Percentiles rank a stretch among this genome's conserved stretches.
phyloP scores from a whole-genome alignment of 1,140 invertebrate genomes.

The Alviniconcha marisindica region DNA sequence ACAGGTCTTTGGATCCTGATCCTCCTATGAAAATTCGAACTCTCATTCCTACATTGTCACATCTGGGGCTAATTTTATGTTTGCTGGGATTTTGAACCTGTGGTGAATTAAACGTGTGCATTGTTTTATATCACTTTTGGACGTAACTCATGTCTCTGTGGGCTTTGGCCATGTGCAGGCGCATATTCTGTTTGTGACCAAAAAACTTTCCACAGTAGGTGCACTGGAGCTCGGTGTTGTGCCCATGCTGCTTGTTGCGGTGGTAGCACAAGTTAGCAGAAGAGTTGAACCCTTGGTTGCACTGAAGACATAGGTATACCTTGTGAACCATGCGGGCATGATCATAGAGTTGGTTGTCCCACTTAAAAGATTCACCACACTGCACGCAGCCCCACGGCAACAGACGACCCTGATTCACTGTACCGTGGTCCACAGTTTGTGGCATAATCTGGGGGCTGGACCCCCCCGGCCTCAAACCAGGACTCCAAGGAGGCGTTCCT shows the following conservation, averaged over 20 bases:
- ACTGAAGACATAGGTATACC: not conserved
- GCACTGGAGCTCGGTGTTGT: conserved; percentile 13
- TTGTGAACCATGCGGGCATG: conserved; percentile 6
- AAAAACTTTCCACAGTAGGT: conserved; percentile 5
- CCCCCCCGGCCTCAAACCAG: not conserved
- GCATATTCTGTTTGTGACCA: conserved; percentile 2
- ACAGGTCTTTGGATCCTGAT: too few relatives aligned
- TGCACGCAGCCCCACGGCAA: not conserved
- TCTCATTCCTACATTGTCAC: too few relatives aligned
- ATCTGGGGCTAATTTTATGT: too few relatives aligned
- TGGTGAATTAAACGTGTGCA: too few relatives aligned
- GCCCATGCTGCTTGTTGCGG: conserved; percentile 16
- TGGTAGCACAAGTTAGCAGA: conserved; percentile 16
- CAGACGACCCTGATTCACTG: not conserved
- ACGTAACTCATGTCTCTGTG: too few relatives aligned
- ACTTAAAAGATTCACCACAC: not conserved
- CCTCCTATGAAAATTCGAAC: too few relatives aligned
- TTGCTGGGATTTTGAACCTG: too few relatives aligned
- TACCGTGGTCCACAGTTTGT: not conserved
- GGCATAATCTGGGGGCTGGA: not conserved
- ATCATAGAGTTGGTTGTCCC: not conserved
- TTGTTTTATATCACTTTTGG: too few relatives aligned
- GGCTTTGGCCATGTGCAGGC: not conserved
- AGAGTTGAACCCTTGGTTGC: not conserved
- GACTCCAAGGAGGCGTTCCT: not conserved